Base-by-base conservation (phyloP, 2,113 vertebrate genomes). In the Lasiurus borealis region DNA sequence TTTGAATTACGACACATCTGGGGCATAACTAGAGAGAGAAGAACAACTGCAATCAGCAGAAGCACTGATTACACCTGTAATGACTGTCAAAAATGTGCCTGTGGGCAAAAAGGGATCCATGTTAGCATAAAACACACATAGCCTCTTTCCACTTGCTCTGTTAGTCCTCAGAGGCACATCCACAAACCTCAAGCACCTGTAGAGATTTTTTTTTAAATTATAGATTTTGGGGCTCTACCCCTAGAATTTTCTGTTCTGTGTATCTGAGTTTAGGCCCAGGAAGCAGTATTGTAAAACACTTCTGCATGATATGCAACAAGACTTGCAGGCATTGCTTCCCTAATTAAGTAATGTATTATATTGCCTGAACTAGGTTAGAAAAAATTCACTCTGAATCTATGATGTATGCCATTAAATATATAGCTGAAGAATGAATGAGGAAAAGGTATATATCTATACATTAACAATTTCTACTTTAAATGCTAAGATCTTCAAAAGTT, bases 1-100 rank as follows among this genome's bases (percentile, higher is more conserved):
- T 92, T 93, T 95, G 89, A 92, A 87, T 95, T 90, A 94, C 21
- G 83, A 40, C 86, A 40, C 86, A 94, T 50, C 48, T 75, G 88
- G 81, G 57, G 25, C 6, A 25, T 1, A 40, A 7, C 13, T 76
- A 13, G 85, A 50, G 16, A 84, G 85, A 62, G 19, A 85, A 3
- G 19, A 89, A 34, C 1, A 46, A n/a, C 68, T 8, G 34, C 27
- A 90, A 94, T 88, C 73, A 93, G 84, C 57, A 93, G 36, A 92
- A 71, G 71, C 72, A 57, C 90, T 95, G 72, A 93, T 95, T 85
- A 88, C 6, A 73, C 72, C 90, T 88, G 64, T 62, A 62, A 85
- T 59, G 89, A 77, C 89, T 59, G 36, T 69, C 87, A 89, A 85
- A 93, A 64, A 73, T 31, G 69, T n/a, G 72, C 50, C 84, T 85